Percentiles rank a stretch among this genome's conserved stretches.
phyloP scores from a whole-genome alignment of 2,113 vertebrate species.

The Dasyprocta punctata region DNA sequence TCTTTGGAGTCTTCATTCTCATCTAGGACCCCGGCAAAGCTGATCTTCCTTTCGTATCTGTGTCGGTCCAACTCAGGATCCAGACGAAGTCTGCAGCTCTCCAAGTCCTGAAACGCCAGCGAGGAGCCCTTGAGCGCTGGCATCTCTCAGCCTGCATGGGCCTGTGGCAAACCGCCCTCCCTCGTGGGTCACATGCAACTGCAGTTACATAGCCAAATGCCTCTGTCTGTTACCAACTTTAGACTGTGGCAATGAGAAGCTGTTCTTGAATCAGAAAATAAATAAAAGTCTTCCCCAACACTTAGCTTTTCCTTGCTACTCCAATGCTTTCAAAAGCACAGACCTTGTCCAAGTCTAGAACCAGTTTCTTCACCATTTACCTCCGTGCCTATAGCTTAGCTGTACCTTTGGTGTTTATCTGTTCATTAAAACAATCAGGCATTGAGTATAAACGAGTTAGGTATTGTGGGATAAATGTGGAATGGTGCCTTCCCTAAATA shows the following conservation, averaged over 20 bases:
- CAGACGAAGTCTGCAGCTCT: conserved; percentile 94
- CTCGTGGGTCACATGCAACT: neutral
- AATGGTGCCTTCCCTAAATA: neutral
- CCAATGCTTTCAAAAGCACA: neutral
- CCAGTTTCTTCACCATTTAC: neutral
- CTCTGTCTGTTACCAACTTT: neutral
- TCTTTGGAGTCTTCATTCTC: conserved; percentile 97
- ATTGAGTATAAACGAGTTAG: neutral
- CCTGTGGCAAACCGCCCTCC: neutral
- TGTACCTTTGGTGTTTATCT: neutral
- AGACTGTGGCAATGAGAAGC: neutral
- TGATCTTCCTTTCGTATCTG: conserved; percentile 99
- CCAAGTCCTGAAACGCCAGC: conserved; percentile 90
- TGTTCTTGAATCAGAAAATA: neutral
- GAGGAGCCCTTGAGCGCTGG: neutral
- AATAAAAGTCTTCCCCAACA: neutral
- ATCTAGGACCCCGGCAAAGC: conserved; percentile 98
- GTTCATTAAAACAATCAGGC: neutral
- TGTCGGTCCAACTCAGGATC: conserved; percentile 97
- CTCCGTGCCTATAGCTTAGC: neutral
- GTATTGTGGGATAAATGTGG: neutral
- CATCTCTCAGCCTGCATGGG: fast-evolving
- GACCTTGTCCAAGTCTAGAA: neutral
- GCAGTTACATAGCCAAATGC: neutral
- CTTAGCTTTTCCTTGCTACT: neutral